Evolutionary conservation across 2,113 vertebrate species (phyloP).

Genomic region (Rutilus rutilus): DNA sequence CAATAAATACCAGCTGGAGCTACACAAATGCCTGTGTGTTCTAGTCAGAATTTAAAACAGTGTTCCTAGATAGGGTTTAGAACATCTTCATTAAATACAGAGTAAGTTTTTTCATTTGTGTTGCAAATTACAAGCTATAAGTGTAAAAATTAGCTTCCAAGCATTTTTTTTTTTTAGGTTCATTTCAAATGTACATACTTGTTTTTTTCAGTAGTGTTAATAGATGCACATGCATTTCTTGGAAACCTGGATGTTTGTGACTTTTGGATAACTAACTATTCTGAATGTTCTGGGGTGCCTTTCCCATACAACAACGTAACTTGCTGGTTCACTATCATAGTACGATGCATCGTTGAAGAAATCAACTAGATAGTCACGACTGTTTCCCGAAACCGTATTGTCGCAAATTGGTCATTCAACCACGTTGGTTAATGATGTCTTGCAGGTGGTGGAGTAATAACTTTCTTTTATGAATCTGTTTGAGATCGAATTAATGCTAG

Average conservation of each 20-base stretch:
- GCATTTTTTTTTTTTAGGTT: not conserved
- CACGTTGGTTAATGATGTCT: too few relatives aligned
- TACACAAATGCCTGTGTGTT: conserved; percentile 33
- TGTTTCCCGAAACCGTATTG: too few relatives aligned
- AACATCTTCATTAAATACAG: not conserved
- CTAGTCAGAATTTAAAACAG: not conserved
- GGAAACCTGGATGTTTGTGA: conserved; percentile 19
- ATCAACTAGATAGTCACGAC: too few relatives aligned
- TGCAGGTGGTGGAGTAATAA: too few relatives aligned
- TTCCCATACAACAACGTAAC: too few relatives aligned
- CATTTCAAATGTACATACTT: not conserved
- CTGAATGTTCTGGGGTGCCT: not conserved
- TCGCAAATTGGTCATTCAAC: too few relatives aligned
- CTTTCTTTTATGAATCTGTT: too few relatives aligned
- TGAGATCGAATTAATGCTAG: too few relatives aligned
- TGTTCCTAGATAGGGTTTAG: not conserved
- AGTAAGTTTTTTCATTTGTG: not conserved
- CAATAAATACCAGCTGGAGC: conserved; percentile 41
- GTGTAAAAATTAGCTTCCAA: not conserved
- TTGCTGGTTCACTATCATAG: too few relatives aligned
- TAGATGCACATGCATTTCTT: conserved; percentile 5
- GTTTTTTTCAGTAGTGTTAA: not conserved
- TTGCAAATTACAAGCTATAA: not conserved
- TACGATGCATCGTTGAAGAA: too few relatives aligned
- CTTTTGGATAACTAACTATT: conserved; percentile 29